Conservation (phyloP, 2,888 invertebrate species). For the Leucoma salicis region DNA sequence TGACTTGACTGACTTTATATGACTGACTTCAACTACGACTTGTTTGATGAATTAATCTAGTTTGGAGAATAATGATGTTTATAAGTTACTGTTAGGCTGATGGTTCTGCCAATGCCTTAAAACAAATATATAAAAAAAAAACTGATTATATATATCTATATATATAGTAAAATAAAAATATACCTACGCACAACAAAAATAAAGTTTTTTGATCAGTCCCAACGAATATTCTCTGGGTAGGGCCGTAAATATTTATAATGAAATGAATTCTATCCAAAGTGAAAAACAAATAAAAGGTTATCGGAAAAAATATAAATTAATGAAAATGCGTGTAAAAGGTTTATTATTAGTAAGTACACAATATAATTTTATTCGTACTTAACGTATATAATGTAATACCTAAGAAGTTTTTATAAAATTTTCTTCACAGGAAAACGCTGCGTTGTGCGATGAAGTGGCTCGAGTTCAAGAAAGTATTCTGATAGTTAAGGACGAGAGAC, state of each 20-base stretch:
- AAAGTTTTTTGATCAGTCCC: no score
- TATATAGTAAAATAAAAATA: no score
- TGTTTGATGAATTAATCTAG: no score
- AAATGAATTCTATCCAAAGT: slow-evolving; percentile 44
- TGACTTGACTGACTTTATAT: no score
- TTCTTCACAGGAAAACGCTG: slow-evolving; percentile 87
- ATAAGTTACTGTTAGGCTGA: no score
- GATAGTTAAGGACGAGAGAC: slow-evolving; percentile 91
- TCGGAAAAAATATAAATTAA: slow-evolving; percentile 83
- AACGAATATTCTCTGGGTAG: no score
- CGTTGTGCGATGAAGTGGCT: slow-evolving; percentile 93
- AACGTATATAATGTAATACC: neutral
- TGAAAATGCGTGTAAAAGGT: slow-evolving; percentile 85
- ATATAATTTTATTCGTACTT: neutral
- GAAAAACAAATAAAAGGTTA: slow-evolving; percentile 74
- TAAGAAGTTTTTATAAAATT: neutral
- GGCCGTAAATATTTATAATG: neutral
- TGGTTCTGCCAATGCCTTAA: no score
- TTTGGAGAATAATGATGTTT: no score
- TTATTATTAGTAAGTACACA: slow-evolving; percentile 83
- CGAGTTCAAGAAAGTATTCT: slow-evolving; percentile 91
- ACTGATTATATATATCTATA: no score
- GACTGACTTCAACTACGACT: no score
- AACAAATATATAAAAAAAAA: no score
- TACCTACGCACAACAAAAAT: no score